A percentile compares a stretch with the other conserved stretches of the same genome.
These are phyloP conservation scores for Koerneria pararmatus DNA, from an alignment of 2,888 invertebrate species.

Conservation along the genomic window DNA sequence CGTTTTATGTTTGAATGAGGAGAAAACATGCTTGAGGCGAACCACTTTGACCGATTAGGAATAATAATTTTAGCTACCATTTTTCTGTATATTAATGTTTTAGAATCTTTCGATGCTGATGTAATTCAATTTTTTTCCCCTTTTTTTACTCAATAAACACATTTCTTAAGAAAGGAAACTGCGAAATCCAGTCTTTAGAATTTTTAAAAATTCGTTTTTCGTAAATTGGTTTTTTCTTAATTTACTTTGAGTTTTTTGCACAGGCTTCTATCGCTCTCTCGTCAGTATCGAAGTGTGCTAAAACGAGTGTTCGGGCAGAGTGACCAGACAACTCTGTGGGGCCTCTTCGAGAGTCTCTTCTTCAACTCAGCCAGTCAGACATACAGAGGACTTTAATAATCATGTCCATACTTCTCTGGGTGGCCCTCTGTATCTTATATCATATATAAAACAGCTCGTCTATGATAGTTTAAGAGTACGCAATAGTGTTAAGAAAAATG, in stretches of 20 bases:
- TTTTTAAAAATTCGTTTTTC: background rate
- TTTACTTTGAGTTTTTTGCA: background rate
- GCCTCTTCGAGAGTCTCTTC: constrained; percentile 25
- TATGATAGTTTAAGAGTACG: no score
- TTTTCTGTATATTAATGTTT: background rate
- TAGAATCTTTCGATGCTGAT: background rate
- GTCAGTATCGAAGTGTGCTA: constrained; percentile 21
- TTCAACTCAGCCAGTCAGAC: constrained; percentile 23
- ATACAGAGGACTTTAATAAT: no score
- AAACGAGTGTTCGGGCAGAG: constrained; percentile 3
- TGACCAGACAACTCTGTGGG: constrained; percentile 22
- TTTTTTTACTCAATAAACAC: no score
- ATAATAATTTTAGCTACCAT: background rate
- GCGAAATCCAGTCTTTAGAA: background rate
- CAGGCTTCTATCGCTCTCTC: constrained; percentile 19
- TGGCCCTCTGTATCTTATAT: no score
- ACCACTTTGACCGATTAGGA: no score
- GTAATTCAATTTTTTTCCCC: no score
- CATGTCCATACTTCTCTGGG: no score
- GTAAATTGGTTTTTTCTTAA: background rate
- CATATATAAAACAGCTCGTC: no score
- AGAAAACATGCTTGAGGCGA: no score
- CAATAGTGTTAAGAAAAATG: no score
- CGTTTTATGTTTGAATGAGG: no score
- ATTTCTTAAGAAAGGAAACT: no score